Percentiles rank a stretch among this genome's conserved stretches.
Evolutionary conservation across 2,797 vertebrate species (phyloP).

Genomic region (Borostomias antarcticus): DNA sequence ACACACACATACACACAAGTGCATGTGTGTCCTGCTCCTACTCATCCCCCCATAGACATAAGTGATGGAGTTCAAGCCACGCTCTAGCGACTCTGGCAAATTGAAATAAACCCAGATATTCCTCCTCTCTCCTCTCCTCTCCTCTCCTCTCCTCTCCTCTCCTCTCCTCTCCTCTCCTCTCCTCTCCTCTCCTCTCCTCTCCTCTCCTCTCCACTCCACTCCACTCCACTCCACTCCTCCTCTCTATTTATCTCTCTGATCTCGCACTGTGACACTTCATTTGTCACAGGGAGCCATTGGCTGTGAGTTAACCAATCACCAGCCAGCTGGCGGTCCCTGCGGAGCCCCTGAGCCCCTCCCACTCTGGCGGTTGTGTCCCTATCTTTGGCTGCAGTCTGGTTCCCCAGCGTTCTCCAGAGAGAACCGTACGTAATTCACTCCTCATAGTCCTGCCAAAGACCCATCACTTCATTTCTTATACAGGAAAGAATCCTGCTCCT

Average conservation of each 20-base stretch:
- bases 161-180: conserved; percentile 11
- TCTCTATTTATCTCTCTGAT: conserved; percentile 69
- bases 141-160: conserved; percentile 57
- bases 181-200: conserved; percentile 60
- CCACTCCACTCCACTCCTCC: not conserved
- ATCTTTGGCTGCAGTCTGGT: not conserved
- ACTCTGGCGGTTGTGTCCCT: not conserved
- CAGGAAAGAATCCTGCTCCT: too few relatives aligned
- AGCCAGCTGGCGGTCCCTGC: conserved; percentile 33
- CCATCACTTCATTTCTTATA: too few relatives aligned
- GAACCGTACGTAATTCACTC: conserved; percentile 19
- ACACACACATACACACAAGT: conserved; percentile 12
- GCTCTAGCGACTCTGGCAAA: conserved; percentile 74
- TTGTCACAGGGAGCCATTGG: conserved; percentile 61
- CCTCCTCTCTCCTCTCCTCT: conserved; percentile 50
- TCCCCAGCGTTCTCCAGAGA: not conserved
- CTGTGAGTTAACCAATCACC: conserved; percentile 66
- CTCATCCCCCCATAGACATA: conserved; percentile 72
- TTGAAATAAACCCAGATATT: conserved; percentile 77
- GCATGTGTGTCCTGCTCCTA: conserved; percentile 35
- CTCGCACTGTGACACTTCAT: conserved; percentile 70
- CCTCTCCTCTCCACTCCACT: not conserved
- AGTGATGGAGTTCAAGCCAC: conserved; percentile 70
- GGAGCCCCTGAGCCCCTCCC: conserved; percentile 17
- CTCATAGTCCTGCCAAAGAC: too few relatives aligned